Base-by-base conservation (phyloP, 2,888 invertebrate species). In the Agrochola macilenta region DNA sequence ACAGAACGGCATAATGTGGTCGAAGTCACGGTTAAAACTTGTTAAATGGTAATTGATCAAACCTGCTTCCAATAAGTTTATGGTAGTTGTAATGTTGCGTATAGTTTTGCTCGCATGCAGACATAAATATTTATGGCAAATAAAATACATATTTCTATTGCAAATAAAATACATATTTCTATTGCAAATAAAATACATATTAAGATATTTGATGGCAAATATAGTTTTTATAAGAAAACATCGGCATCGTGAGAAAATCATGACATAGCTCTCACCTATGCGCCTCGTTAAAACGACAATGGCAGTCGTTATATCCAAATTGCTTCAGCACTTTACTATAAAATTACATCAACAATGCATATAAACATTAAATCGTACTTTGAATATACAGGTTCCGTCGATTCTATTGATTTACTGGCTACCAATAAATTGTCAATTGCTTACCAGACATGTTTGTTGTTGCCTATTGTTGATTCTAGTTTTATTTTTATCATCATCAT, bases 231-330 rank as follows among this genome's bases (percentile, higher is more conserved):
- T 43, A 61, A n/a, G 20, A 70, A 75, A 64, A 43, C 54, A n/a
- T 26, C 83, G 79, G 26, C 54, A n/a, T 26, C 83, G 79, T 81
- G 81, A 60, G 81, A 83, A 78, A 52, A 64, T 49, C 26, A 14
- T 26, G 35, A 14, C 14, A 23, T 17, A 66, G 78, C 65, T 80
- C 70, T 77, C 82, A 69, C 77, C 17, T 78, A 26, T 58, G 58
- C 57, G 54, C n/a, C 68, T 81, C 57, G 57, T 49, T 54, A 60
- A 69, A 78, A 73, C 12, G 26, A 83, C 79, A 81, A 83, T 69
- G 74, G 61, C 43, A 74, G 69, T 83, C 69, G 49, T 82, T 80
- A 68, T 70, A 63, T 49, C 4, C 23, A 79, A 83, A 82, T 76
- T 71, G 76, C 70, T 69, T 68, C 49, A 71, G 26, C 69, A 64